phyloP scores from a whole-genome alignment of 2,888 invertebrate species.

The Tipula vernalis region DNA sequence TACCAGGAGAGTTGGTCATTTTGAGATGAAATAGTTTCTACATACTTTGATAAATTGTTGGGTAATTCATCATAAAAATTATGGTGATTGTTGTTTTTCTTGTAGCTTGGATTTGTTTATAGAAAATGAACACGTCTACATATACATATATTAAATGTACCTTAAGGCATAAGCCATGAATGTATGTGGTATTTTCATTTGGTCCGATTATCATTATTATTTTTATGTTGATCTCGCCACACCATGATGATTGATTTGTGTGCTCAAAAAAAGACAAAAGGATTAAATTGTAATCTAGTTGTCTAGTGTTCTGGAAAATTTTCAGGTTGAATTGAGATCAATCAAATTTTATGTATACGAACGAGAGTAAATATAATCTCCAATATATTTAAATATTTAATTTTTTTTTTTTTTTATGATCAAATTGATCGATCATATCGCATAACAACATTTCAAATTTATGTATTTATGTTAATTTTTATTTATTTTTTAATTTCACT shows the following conservation, averaged over 20 bases:
- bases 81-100: neutral
- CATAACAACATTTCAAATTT: neutral
- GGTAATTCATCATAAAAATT: neutral
- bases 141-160: neutral
- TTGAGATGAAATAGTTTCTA: neutral
- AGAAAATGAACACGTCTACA: neutral
- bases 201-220: neutral
- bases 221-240: neutral
- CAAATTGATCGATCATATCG: neutral
- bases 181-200: neutral
- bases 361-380: neutral
- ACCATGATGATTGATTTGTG: neutral
- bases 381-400: neutral
- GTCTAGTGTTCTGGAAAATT: neutral
- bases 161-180: neutral
- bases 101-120: neutral
- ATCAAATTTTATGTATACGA: neutral
- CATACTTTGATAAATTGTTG: neutral
- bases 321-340: neutral
- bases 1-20: neutral
- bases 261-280: neutral
- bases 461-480: neutral
- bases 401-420: neutral
- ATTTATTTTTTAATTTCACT: neutral
- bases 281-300: neutral